These are phyloP conservation scores for Phyllostomus hastatus DNA, from an alignment of 2,113 vertebrate genomes.

Conservation along the genomic window DNA sequence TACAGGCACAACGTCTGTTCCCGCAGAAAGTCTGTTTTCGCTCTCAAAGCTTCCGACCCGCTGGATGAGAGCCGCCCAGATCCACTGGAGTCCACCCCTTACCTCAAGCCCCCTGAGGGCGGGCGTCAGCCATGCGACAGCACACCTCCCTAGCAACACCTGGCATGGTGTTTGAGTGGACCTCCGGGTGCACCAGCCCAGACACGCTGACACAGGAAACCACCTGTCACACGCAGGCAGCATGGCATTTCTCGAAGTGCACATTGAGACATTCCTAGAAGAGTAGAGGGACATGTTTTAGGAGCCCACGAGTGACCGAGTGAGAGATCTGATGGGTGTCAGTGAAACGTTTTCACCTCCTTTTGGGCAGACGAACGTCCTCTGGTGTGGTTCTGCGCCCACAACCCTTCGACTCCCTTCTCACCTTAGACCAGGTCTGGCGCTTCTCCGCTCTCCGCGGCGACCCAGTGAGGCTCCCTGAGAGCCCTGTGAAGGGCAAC, in stretches of 20 bases:
- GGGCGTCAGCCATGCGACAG: background rate
- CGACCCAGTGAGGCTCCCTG: background rate
- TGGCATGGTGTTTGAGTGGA: background rate
- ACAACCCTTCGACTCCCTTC: background rate
- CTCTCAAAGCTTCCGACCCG: background rate
- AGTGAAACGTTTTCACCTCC: background rate
- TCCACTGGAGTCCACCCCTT: background rate
- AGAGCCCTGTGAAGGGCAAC: background rate
- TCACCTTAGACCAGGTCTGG: background rate
- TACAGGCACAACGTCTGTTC: background rate
- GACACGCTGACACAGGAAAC: background rate
- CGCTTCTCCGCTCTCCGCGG: background rate
- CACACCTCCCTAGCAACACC: background rate
- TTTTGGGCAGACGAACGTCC: background rate
- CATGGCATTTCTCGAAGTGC: background rate
- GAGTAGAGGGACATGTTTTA: background rate
- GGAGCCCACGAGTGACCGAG: background rate
- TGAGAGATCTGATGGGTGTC: background rate
- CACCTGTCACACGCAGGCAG: background rate
- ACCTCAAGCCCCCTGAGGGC: background rate
- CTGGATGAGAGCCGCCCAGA: background rate
- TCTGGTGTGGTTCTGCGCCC: background rate
- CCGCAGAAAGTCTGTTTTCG: background rate
- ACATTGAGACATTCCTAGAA: background rate
- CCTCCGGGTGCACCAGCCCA: fast-evolving